phyloP scores from a whole-genome alignment of 1,140 invertebrate species.

The Xylocopa sonorina region DNA sequence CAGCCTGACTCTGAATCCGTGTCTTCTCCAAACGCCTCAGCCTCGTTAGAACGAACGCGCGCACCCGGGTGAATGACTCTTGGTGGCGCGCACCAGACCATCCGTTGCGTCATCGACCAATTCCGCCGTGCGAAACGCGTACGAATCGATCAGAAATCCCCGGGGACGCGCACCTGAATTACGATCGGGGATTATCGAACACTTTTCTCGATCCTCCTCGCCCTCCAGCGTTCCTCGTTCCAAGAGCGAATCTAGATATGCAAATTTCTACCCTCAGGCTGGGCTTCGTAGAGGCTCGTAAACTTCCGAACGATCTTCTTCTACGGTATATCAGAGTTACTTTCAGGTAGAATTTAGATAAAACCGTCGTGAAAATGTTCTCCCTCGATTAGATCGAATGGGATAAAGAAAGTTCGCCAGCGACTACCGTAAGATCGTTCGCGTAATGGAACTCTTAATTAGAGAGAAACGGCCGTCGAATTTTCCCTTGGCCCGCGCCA shows the following conservation, averaged over 20 bases:
- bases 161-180: neutral
- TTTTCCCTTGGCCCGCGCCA: no score
- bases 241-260: neutral
- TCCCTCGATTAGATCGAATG: neutral
- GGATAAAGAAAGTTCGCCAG: neutral
- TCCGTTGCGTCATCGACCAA: constrained; percentile 51
- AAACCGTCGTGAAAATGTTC: neutral
- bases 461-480: neutral
- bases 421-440: no score
- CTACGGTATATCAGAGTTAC: neutral
- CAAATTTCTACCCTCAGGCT: neutral
- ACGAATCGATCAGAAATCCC: constrained; percentile 42
- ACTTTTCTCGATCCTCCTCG: neutral
- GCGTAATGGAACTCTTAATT: constrained; percentile 18
- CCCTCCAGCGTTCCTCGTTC: neutral
- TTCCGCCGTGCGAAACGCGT: constrained; percentile 52
- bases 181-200: neutral
- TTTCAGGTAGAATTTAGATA: neutral
- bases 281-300: neutral
- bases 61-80: constrained; percentile 72
- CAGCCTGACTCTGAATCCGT: neutral
- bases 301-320: neutral
- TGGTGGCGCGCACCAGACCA: constrained; percentile 2
- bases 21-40: neutral
- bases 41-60: neutral